phyloP scores from a whole-genome alignment of 2,113 vertebrate genomes.

The Callithrix jacchus region DNA sequence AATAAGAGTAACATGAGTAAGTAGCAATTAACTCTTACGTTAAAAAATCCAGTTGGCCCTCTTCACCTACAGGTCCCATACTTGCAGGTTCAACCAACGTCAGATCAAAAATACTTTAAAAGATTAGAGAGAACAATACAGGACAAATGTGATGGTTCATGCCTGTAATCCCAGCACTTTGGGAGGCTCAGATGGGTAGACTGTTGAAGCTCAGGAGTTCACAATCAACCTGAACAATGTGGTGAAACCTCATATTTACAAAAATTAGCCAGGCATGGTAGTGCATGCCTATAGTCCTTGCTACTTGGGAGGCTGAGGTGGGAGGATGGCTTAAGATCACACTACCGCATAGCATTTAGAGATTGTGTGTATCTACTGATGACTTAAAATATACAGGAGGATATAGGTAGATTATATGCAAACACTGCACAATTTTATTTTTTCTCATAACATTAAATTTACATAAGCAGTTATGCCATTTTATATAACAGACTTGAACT shows the following conservation, averaged over 20 bases:
- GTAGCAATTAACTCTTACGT: not conserved
- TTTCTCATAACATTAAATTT: no score
- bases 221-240: no score
- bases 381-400: not conserved
- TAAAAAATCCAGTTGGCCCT: not conserved
- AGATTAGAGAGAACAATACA: not conserved
- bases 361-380: not conserved
- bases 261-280: no score
- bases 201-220: no score
- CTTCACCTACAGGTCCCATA: not conserved
- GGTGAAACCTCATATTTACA: no score
- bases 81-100: not conserved
- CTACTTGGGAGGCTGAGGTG: no score
- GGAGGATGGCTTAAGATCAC: no score
- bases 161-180: no score
- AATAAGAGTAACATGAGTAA: slow-evolving; percentile 52
- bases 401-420: not conserved
- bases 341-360: not conserved
- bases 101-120: not conserved
- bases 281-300: no score
- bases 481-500: not conserved
- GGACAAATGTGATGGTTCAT: no score
- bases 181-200: no score
- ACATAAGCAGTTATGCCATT: not conserved
- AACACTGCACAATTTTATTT: not conserved